These are phyloP conservation scores for Rhincodon typus DNA, from an alignment of 2,797 vertebrate species.

Conservation along the genomic window DNA sequence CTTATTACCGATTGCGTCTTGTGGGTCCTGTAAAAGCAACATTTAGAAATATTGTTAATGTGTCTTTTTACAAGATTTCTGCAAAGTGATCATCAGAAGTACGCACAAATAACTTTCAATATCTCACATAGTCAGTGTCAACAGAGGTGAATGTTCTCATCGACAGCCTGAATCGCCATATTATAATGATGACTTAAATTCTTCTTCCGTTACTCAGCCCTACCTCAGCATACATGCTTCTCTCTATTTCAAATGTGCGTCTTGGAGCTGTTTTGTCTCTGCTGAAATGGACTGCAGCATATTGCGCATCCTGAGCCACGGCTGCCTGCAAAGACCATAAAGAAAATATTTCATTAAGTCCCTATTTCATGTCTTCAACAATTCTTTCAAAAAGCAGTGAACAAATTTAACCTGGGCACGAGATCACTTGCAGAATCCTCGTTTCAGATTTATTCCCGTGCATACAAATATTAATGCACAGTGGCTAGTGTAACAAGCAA, in stretches of 20 bases:
- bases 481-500: neutral
- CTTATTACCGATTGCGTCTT: too few relatives aligned
- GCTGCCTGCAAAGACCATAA: neutral
- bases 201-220: neutral
- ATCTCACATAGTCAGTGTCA: neutral
- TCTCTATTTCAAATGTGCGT: neutral
- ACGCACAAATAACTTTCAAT: neutral
- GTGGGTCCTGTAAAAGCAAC: neutral
- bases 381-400: neutral
- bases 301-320: neutral
- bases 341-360: neutral
- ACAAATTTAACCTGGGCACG: neutral
- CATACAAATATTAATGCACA: neutral
- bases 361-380: neutral
- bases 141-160: too few relatives aligned
- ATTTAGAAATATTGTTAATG: neutral
- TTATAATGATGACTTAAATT: too few relatives aligned
- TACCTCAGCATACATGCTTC: neutral
- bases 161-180: too few relatives aligned
- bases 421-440: neutral
- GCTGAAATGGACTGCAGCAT: neutral
- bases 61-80: neutral
- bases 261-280: neutral
- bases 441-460: neutral
- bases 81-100: too few relatives aligned